Base-by-base conservation (phyloP, 2,888 invertebrate species). In the Rhodophaea formosa region DNA sequence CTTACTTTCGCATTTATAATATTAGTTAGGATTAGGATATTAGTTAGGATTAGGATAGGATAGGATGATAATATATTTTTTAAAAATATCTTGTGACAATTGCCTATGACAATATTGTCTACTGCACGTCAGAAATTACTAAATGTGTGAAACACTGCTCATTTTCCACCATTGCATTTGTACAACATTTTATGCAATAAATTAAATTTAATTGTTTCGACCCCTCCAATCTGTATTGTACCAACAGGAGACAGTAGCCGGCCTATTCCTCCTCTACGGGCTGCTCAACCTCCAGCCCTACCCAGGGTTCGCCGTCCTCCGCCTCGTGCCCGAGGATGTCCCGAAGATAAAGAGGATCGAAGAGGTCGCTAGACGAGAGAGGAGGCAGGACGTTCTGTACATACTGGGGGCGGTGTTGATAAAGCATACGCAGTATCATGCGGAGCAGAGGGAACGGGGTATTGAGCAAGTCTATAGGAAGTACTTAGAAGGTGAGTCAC, bases 241-340 rank as follows among this genome's bases (percentile, higher is more conserved):
- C 10, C 17, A 14, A 47, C 71, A 90, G 90, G 80, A 83, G 60
- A 75, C 80, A 1, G 78, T 89, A 57, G 78, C 79, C 0, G 88
- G 87, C 0, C 66, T 90, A 0, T 90, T 87, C 63, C 64, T 91
- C 3, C 80, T 87, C 0, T 90, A 91, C 44, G 79, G 76, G 0
- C 62, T 91, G 0, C 57, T 86, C 1, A 75, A 79, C 35, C 65
- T 83, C 0, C 90, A 91, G 57, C 90, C 90, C 0, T 88, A 75
- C 59, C 3, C 66, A 0, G 67, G 72, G 0, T 87, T 88, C 29
- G 85, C 84, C 0, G 51, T 69, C 0, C 67, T 91, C 0, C 74
- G 86, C 0, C 32, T 91, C 0, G 65, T 76, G 0, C 82, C 85
- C 0, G 75, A 80, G 0, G 89, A 91, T 46, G 59, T 88, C 0